Evolutionary conservation across 2,797 vertebrate species (phyloP).

Genomic region (Spondyliosoma cantharus): DNA sequence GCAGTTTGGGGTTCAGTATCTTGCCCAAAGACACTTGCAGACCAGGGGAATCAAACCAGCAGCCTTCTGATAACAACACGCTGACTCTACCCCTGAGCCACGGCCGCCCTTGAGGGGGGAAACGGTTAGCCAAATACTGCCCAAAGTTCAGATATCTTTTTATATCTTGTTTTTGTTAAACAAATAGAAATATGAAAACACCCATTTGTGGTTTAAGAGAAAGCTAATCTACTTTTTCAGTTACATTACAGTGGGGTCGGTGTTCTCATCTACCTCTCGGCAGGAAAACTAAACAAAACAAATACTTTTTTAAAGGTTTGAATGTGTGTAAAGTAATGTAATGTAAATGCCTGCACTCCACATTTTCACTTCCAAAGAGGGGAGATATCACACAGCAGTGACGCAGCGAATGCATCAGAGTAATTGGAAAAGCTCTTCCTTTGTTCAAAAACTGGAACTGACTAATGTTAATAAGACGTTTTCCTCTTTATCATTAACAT

Average conservation of each 20-base stretch:
- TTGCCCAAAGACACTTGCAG: no score
- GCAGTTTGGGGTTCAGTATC: no score
- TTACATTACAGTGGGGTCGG: background rate
- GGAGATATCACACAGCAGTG: background rate
- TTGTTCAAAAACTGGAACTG: slow-evolving; percentile 18
- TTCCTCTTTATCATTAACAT: slow-evolving; percentile 3
- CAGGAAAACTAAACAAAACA: background rate
- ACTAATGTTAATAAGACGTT: slow-evolving; percentile 7
- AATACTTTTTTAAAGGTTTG: background rate
- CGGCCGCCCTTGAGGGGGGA: background rate
- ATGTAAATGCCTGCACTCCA: background rate
- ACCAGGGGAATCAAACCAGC: background rate
- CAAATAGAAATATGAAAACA: background rate
- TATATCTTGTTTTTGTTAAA: background rate
- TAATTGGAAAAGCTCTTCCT: slow-evolving; percentile 11
- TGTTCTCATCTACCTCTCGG: background rate
- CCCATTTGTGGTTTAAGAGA: background rate
- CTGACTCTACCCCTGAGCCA: no score
- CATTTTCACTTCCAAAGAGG: background rate
- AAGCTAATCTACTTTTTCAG: background rate
- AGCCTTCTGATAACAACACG: no score
- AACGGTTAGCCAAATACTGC: background rate
- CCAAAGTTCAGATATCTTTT: background rate
- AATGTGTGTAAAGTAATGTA: background rate
- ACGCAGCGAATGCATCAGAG: slow-evolving; percentile 5